Percentiles rank a stretch among this genome's conserved stretches.
Conservation (phyloP, 2,797 vertebrate genomes). For the Odontamblyopus lacepedii region DNA sequence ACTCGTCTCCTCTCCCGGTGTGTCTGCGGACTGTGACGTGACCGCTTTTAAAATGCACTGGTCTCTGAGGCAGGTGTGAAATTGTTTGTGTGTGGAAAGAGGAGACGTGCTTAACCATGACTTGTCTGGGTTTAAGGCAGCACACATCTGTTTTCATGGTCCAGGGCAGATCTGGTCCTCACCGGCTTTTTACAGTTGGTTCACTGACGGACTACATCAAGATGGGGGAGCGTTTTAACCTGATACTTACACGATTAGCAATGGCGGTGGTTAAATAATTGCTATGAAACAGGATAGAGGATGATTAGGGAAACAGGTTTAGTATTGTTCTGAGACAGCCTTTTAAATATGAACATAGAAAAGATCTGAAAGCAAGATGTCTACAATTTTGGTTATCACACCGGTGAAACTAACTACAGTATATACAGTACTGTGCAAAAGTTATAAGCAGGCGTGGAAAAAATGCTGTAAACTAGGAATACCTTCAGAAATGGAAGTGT, state of each 20-base stretch:
- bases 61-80: constrained; percentile 56
- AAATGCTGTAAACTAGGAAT: too few relatives aligned
- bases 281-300: too few relatives aligned
- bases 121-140: constrained; percentile 70
- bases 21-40: constrained; percentile 57
- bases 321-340: too few relatives aligned
- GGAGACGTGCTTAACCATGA: constrained; percentile 60
- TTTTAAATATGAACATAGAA: too few relatives aligned
- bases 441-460: too few relatives aligned
- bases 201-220: not conserved
- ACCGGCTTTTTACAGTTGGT: constrained; percentile 57
- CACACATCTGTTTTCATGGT: constrained; percentile 71
- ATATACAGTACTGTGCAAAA: too few relatives aligned
- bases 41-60: constrained; percentile 63
- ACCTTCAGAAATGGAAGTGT: too few relatives aligned
- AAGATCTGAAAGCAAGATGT: too few relatives aligned
- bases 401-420: too few relatives aligned
- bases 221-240: not conserved
- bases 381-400: too few relatives aligned
- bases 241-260: not conserved
- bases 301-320: too few relatives aligned
- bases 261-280: too few relatives aligned
- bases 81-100: constrained; percentile 47
- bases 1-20: not conserved
- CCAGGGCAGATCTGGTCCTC: constrained; percentile 38